These are phyloP conservation scores for Dendrophyllia cribrosa DNA, from an alignment of 64 coral and sea anemone species.

Conservation along the genomic window DNA sequence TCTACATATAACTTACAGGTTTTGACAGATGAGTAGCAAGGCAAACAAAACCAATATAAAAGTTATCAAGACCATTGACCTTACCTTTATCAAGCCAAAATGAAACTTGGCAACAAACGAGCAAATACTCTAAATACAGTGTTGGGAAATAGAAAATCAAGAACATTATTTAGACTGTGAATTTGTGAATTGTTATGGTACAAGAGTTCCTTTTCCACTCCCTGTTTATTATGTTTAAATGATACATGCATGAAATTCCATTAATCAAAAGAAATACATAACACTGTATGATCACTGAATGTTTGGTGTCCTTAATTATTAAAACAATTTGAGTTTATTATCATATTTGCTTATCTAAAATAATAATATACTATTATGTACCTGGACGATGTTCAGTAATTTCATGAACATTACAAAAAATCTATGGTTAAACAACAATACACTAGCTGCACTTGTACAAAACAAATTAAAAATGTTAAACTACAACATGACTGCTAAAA, in stretches of 20 bases:
- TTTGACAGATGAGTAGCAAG: neutral
- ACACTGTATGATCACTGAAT: slow-evolving; percentile 8
- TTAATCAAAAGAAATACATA: neutral
- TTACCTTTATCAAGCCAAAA: slow-evolving; percentile 74
- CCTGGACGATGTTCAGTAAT: no score
- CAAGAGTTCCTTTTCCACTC: slow-evolving; percentile 3
- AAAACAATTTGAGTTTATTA: neutral
- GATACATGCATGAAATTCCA: no score
- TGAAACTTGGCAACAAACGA: slow-evolving; percentile 88
- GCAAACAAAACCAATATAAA: neutral
- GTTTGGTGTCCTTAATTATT: slow-evolving; percentile 21
- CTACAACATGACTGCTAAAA: no score
- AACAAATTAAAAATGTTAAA: no score
- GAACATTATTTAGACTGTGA: slow-evolving; percentile 81
- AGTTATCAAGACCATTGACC: slow-evolving; percentile 30
- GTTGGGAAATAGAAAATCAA: slow-evolving; percentile 95
- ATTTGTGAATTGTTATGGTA: slow-evolving; percentile 30
- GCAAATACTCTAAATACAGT: slow-evolving; percentile 81
- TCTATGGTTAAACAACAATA: no score
- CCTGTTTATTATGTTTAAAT: neutral
- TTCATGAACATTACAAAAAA: neutral
- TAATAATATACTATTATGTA: no score
- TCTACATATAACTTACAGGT: neutral
- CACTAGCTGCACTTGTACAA: no score
- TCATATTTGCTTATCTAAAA: no score